Evolutionary conservation across 2,888 invertebrate genomes (phyloP).

Genomic region (Steinernema hermaphroditum): DNA sequence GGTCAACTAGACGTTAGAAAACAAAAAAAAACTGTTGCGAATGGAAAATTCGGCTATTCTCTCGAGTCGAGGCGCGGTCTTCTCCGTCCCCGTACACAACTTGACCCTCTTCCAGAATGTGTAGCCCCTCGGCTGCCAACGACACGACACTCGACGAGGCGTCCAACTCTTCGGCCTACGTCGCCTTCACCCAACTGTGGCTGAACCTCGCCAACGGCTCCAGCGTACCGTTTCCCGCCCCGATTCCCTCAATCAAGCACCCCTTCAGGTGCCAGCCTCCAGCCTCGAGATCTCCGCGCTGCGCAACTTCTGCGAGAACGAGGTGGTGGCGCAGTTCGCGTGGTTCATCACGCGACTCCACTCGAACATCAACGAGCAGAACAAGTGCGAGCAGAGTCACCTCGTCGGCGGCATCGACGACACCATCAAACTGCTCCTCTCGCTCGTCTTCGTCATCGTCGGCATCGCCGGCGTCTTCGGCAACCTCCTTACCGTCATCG

Average conservation of each 20-base stretch:
- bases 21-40: too few species aligned
- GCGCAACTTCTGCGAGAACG: conserved; percentile 31
- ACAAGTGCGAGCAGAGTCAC: neutral
- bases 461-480: conserved; percentile 61
- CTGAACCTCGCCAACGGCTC: neutral
- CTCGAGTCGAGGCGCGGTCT: too few species aligned
- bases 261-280: conserved; percentile 28
- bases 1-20: too few species aligned
- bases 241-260: too few species aligned
- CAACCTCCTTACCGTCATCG: conserved; percentile 58
- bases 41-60: too few species aligned
- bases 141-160: conserved; percentile 24
- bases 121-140: conserved; percentile 1
- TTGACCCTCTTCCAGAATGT: neutral
- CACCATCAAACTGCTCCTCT: conserved; percentile 46
- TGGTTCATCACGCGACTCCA: conserved; percentile 30
- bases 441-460: conserved; percentile 56
- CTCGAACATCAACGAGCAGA: conserved; percentile 11
- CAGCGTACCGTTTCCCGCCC: neutral
- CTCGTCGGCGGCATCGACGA: conserved; percentile 27
- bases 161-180: conserved; percentile 19
- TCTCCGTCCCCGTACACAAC: too few species aligned
- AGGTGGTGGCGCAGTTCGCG: conserved; percentile 31
- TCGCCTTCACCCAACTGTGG: conserved; percentile 11
- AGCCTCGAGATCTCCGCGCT: conserved; percentile 30